phyloP scores from a whole-genome alignment of 2,888 invertebrate genomes.

The Scotopteryx bipunctaria region DNA sequence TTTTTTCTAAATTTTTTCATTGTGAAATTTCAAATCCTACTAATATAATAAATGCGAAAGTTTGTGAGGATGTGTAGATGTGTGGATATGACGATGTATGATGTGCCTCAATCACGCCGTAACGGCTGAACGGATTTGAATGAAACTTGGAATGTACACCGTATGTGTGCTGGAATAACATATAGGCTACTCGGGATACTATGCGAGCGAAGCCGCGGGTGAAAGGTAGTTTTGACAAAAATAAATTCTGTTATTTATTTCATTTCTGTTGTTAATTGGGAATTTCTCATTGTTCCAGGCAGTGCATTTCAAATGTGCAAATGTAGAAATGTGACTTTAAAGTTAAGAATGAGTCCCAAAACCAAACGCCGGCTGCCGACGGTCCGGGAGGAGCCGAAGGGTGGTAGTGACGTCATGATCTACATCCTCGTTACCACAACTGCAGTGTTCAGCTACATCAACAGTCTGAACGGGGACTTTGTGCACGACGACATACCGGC shows the following conservation, averaged over 20 bases:
- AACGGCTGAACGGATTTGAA: too few species aligned
- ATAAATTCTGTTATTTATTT: constrained; percentile 40
- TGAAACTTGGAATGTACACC: too few species aligned
- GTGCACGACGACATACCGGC: constrained; percentile 95
- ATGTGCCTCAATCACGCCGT: too few species aligned
- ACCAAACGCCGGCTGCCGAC: constrained; percentile 79
- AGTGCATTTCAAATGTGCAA: constrained; percentile 66
- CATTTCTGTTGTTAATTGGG: constrained; percentile 1
- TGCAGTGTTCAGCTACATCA: constrained; percentile 88
- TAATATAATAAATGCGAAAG: too few species aligned
- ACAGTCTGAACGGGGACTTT: constrained; percentile 91
- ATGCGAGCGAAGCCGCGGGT: too few species aligned
- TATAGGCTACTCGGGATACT: too few species aligned
- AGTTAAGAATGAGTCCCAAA: constrained; percentile 55
- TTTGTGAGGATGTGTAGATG: too few species aligned
- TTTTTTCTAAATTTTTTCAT: constrained; percentile 5
- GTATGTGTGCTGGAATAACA: too few species aligned
- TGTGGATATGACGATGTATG: too few species aligned
- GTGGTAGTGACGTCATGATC: constrained; percentile 80
- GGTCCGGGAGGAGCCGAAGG: constrained; percentile 65
- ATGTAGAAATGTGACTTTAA: constrained; percentile 71
- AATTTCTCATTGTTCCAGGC: constrained; percentile 56
- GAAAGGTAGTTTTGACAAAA: too few species aligned
- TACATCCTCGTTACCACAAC: constrained; percentile 86
- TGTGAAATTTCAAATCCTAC: too few species aligned